Evolutionary conservation across 2,797 vertebrate genomes (phyloP).

Genomic region (Cyprinodon diabolis): DNA sequence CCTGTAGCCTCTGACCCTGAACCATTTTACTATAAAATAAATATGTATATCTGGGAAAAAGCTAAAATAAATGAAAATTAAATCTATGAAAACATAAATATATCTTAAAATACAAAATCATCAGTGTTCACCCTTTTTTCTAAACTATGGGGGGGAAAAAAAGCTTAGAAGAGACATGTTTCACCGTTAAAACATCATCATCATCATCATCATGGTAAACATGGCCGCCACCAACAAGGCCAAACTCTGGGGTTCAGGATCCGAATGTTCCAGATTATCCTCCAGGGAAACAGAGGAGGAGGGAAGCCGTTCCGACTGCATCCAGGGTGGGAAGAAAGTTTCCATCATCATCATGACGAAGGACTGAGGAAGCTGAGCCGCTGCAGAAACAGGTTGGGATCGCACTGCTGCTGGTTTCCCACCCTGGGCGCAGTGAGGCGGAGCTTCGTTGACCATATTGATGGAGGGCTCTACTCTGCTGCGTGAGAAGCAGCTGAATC

Average conservation of each 20-base stretch:
- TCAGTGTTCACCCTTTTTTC: neutral
- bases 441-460: conserved; percentile 52
- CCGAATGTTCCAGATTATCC: conserved; percentile 59
- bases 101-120: too few relatives aligned
- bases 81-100: too few relatives aligned
- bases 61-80: too few relatives aligned
- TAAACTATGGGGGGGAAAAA: conserved; percentile 8
- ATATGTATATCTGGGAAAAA: too few relatives aligned
- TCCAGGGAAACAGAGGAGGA: conserved; percentile 61
- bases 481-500: conserved; percentile 80
- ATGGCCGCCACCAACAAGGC: conserved; percentile 51
- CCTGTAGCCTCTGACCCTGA: too few relatives aligned
- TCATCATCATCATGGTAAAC: conserved; percentile 30
- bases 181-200: conserved; percentile 10
- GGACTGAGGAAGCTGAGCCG: too few relatives aligned
- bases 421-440: conserved; percentile 15
- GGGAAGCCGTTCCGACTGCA: conserved; percentile 22
- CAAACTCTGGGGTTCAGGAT: conserved; percentile 55
- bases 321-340: conserved; percentile 21
- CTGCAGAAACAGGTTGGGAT: too few relatives aligned
- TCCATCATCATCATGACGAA: too few relatives aligned
- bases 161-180: neutral
- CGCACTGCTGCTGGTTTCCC: conserved; percentile 25
- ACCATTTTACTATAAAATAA: too few relatives aligned
- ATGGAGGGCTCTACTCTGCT: conserved; percentile 69